Base-by-base conservation (phyloP, 2,113 vertebrate genomes). In the Dasypus novemcinctus region DNA sequence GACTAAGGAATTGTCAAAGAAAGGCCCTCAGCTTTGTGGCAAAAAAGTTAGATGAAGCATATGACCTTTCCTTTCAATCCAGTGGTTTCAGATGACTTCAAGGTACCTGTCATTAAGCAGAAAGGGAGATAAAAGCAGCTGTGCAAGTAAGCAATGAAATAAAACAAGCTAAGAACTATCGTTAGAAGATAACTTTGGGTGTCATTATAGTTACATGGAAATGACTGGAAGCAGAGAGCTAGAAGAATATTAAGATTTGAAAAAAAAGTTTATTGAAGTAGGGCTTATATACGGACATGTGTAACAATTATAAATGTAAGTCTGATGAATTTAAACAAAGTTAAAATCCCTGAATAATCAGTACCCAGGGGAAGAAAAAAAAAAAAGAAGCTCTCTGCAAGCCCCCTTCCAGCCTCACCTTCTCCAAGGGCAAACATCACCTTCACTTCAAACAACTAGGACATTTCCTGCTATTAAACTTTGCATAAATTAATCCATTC, bases 331-430 rank as follows among this genome's bases (percentile, higher is more conserved):
- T 81, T 76, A 85, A 54, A 36, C 23, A 66, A 66, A n/a, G 9
- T 49, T 93, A 63, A 87, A 80, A 38, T 46, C 4, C 4, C 29
- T 59, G 3, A 41, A 17, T 68, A 85, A 59, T 0, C 25, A 33
- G 18, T 15, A 95, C 15, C 15, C 11, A 86, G 12, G 36, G 54
- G 3, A 71, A 84, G 46, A 20, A 69, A 90, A 27, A 41, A 3
- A 81, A 41, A 11, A 57, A 6, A 66, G 33, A n/a, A 5, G 36
- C 13, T 21, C 6, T 64, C 10, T 33, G 15, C 4, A 43, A 68
- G 0, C 0, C 2, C 0, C 20, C 7, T 57, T 5, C 54, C 18
- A 57, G 17, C 17, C 54, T 57, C 18, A 57, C 54, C 20, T 57
- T 20, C 54, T 57, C 54, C 54, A 57, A 21, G 54, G 54, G 54